Evolutionary conservation across 2,888 invertebrate species (phyloP), one percentile per base, ranked within the genome.

Genomic region (Nomada hirtipes): DNA sequence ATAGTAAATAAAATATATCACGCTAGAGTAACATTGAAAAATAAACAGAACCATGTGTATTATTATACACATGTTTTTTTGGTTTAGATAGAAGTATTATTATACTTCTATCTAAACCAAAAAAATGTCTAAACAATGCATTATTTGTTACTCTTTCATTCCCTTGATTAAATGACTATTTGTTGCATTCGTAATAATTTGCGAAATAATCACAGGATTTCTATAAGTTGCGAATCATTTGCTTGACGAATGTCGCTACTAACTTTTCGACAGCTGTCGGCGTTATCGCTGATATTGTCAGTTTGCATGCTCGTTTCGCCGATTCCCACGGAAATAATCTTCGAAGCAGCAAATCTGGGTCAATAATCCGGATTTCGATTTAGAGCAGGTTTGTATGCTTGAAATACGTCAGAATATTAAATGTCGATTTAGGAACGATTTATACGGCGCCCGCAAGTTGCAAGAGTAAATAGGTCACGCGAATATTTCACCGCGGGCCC

Each of bases 351-450:
- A 36, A 15, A 78, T 79, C 61, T 63, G 7, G 69, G 78, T 50
- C 79, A 29, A 68, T 52, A 47, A 75, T 70, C 70, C 70, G 75
- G 65, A 70, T 29, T 57, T 74, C 53, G 69, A 65, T 69, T 65
- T 47, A n/a, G 75, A 59, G 44, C 60, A 63, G 44, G 13, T 42
- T 4, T 64, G 50, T n/a, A 60, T 53, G 13, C 29, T 50, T 52
- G 60, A 52, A 52, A 36, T 36, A 13, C 59, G 44, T 47, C 65
- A 52, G 52, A 53, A 73, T 68, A 63, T 63, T 55, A 68, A 74
- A 52, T 53, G 57, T 72, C 55, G 60, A 63, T 68, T 61, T 67
- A 42, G 42, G 20, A 61, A 4, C n/a, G 36, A 67, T 55, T 29
- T 47, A n/a, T 42, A 23, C 11, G 53, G 53, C 18, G 55, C 20